Percentiles rank a stretch among this genome's conserved stretches.
Evolutionary conservation across 2,888 invertebrate species (phyloP).

Genomic region (Rotaria magnacalcarata): DNA sequence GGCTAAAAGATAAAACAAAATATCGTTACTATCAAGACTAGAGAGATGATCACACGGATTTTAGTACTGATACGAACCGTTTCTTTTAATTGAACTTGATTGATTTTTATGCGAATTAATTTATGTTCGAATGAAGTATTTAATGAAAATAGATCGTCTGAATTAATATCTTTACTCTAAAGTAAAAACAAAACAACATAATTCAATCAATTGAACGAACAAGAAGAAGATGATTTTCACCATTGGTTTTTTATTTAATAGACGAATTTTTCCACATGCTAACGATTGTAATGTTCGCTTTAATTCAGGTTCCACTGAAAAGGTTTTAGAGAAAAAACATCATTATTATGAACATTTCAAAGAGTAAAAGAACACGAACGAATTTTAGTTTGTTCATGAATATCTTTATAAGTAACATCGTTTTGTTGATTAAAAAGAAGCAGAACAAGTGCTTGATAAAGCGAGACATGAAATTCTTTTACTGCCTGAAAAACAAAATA

Average conservation of each 20-base stretch:
- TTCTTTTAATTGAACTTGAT: conserved; percentile 99
- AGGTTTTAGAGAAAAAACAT: neutral
- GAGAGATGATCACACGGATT: too few species aligned
- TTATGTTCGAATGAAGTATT: conserved; percentile 90
- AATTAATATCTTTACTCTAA: conserved; percentile 40
- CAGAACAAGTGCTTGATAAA: conserved; percentile 90
- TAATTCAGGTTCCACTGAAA: conserved; percentile 72
- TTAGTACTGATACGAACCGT: conserved; percentile 62
- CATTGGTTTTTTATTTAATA: conserved; percentile 76
- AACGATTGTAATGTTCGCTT: conserved; percentile 88
- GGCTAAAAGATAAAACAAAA: conserved; percentile 57
- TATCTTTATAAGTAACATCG: conserved; percentile 77
- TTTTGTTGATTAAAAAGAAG: conserved; percentile 85
- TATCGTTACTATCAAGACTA: too few species aligned
- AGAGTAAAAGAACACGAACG: neutral
- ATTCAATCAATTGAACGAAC: too few species aligned
- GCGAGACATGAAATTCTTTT: conserved; percentile 90
- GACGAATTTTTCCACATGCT: conserved; percentile 91
- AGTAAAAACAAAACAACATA: neutral
- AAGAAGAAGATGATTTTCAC: conserved; percentile 49
- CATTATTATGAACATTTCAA: neutral
- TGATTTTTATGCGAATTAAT: conserved; percentile 93
- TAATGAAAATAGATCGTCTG: conserved; percentile 61
- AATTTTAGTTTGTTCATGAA: conserved; percentile 76
- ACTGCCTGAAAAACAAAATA: conserved; percentile 64